A percentile compares a stretch with the other conserved stretches of the same genome.
These are phyloP conservation scores for Toxonevra muliebris DNA, from an alignment of 2,888 invertebrate species.

Conservation along the genomic window DNA sequence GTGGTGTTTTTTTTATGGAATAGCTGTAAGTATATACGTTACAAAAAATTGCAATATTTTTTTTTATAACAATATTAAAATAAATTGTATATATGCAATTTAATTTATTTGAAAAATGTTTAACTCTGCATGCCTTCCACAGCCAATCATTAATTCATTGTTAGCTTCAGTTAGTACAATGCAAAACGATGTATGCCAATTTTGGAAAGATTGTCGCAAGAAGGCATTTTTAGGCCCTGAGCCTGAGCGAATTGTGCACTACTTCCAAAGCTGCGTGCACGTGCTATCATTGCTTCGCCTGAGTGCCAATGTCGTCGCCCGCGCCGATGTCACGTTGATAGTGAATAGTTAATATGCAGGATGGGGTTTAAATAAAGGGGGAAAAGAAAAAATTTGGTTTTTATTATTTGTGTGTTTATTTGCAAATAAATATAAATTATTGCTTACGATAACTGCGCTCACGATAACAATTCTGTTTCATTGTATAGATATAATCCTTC, in stretches of 20 bases:
- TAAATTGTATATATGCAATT: no score
- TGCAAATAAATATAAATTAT: conserved; percentile 31
- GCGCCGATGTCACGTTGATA: not conserved
- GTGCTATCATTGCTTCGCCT: conserved; percentile 92
- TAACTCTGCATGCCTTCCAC: not conserved
- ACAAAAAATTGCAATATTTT: no score
- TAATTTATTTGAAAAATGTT: no score
- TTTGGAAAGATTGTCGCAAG: conserved; percentile 78
- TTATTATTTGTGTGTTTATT: conserved; percentile 20
- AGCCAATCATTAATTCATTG: not conserved
- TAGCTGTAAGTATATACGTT: no score
- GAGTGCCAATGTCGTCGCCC: not conserved
- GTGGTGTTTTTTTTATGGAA: no score
- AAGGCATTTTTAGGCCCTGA: conserved; percentile 81
- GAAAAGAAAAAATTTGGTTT: conserved; percentile 24
- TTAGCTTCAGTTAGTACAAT: conserved; percentile 43
- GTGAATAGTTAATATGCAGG: not conserved
- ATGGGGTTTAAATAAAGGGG: not conserved
- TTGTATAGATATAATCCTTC: conserved; percentile 87
- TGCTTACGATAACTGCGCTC: conserved; percentile 82
- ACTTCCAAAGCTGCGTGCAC: conserved; percentile 93
- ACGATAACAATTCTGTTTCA: conserved; percentile 89
- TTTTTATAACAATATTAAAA: no score
- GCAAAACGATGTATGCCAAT: conserved; percentile 60
- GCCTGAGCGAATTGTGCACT: conserved; percentile 82